Evolutionary conservation across 2,113 vertebrate genomes (phyloP).

Genomic region (Paraplagusia blochii): DNA sequence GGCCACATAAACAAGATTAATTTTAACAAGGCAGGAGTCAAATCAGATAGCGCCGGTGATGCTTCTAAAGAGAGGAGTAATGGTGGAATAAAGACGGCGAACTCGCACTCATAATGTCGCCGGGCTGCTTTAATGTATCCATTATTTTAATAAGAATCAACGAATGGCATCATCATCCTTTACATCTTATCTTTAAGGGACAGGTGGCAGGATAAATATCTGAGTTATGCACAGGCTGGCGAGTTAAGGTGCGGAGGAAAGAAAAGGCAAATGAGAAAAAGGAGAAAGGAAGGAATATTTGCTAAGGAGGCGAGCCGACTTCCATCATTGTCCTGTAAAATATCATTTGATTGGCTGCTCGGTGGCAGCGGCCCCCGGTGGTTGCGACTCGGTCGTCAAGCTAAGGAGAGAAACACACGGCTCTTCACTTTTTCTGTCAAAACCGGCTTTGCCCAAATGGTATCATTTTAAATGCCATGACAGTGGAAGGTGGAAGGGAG

Average conservation of each 20-base stretch:
- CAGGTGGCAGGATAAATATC: conserved; percentile 2
- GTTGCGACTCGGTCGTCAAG: conserved; percentile 77
- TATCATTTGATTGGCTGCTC: conserved; percentile 81
- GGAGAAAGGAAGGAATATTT: conserved; percentile 19
- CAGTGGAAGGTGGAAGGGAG: conserved; percentile 83
- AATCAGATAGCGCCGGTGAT: background rate
- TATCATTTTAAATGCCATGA: conserved; percentile 93
- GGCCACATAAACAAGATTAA: conserved; percentile 2
- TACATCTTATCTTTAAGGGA: conserved; percentile 7
- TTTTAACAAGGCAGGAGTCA: background rate
- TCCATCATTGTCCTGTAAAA: conserved; percentile 86
- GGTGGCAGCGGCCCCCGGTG: conserved; percentile 80
- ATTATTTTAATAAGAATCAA: conserved; percentile 6
- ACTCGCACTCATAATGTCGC: background rate
- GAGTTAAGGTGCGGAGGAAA: conserved; percentile 10
- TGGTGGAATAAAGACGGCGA: background rate
- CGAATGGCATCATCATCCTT: background rate
- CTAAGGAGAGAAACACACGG: conserved; percentile 76
- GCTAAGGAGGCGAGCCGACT: conserved; percentile 67
- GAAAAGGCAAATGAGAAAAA: background rate
- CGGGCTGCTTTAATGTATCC: background rate
- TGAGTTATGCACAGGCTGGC: conserved; percentile 3
- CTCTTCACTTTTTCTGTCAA: conserved; percentile 83
- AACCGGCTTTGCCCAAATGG: conserved; percentile 89
- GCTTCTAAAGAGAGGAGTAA: background rate